Evolutionary conservation across 2,797 vertebrate genomes (phyloP).

Genomic region (Hoplostethus mediterraneus): DNA sequence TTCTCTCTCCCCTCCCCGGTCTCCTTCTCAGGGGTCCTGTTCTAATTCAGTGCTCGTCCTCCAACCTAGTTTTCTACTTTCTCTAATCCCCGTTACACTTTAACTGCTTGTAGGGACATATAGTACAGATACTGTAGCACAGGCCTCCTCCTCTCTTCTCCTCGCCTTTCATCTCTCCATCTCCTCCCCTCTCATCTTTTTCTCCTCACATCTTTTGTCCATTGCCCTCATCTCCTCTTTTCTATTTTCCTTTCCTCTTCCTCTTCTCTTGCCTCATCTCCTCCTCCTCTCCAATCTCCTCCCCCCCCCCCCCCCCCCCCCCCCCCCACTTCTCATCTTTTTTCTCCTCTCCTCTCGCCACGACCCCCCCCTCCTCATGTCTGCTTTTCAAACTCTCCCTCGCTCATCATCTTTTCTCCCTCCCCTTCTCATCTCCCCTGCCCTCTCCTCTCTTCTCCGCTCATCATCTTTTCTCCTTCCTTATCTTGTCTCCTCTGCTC

Average conservation of each 20-base stretch:
- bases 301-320: neutral
- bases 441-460: neutral
- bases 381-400: too few species aligned
- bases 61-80: conserved; percentile 82
- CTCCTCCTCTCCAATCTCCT: neutral
- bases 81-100: conserved; percentile 76
- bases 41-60: conserved; percentile 84
- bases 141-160: conserved; percentile 23
- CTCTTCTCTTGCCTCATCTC: neutral
- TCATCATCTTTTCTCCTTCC: neutral
- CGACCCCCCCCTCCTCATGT: neutral
- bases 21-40: conserved; percentile 85
- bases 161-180: conserved; percentile 13
- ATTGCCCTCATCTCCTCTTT: conserved; percentile 9
- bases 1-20: conserved; percentile 32
- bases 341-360: neutral
- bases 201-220: too few species aligned
- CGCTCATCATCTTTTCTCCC: neutral
- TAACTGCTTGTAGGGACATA: conserved; percentile 65
- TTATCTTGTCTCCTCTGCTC: too few species aligned
- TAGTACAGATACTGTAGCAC: conserved; percentile 28
- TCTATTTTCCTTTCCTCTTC: neutral
- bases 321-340: neutral
- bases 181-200: conserved; percentile 20
- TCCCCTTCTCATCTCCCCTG: neutral